These are phyloP conservation scores for Lanistes nyassanus DNA, from an alignment of 1,140 invertebrate species.

Conservation along the genomic window DNA sequence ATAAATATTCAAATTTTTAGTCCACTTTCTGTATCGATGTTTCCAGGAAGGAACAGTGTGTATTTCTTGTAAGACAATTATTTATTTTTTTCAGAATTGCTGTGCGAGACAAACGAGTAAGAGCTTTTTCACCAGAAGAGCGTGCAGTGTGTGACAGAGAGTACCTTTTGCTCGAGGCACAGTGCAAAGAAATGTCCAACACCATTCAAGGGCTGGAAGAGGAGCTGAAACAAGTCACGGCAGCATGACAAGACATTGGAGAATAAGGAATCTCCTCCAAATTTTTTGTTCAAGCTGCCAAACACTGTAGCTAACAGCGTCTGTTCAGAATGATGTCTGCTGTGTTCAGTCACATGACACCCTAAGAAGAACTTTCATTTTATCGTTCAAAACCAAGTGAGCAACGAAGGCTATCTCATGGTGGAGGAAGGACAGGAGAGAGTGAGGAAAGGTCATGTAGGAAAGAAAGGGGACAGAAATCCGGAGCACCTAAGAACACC, in stretches of 20 bases:
- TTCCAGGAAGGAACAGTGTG: neutral
- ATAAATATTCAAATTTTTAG: no score
- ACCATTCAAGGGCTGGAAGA: conserved; percentile 11
- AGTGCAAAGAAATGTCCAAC: conserved; percentile 11
- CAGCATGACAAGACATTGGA: neutral
- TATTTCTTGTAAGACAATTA: neutral
- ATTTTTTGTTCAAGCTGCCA: neutral
- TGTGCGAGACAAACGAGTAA: conserved; percentile 19
- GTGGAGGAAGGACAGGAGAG: no score
- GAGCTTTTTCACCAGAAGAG: conserved; percentile 15
- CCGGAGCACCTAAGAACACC: no score
- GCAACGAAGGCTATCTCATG: no score
- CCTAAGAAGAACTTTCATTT: no score
- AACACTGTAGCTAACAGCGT: no score
- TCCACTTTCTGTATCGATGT: neutral
- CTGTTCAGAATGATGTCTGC: no score
- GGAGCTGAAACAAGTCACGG: neutral
- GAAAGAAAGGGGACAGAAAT: no score
- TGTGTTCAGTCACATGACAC: no score
- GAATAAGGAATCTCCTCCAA: neutral
- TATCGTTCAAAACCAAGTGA: no score
- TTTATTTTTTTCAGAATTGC: conserved; percentile 12
- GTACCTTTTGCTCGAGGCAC: conserved; percentile 11
- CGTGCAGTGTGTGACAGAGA: conserved; percentile 24
- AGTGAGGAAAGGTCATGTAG: no score